Conservation (phyloP, 1,140 invertebrate species). For the Drosophila prosaltans region DNA sequence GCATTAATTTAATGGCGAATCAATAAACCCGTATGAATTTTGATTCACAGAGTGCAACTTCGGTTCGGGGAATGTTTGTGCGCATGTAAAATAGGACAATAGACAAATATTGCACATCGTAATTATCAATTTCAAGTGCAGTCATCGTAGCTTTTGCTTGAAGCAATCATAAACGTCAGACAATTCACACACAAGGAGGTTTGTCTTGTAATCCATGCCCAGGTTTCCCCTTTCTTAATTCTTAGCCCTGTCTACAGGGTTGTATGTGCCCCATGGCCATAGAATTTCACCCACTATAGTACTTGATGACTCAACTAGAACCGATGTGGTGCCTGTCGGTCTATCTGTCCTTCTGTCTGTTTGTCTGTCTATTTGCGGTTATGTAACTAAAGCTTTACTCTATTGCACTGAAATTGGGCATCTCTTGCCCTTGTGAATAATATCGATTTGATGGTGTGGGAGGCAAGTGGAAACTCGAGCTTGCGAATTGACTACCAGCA, state of each 20-base stretch:
- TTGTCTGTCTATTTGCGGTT: slow-evolving; percentile 71
- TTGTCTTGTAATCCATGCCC: slow-evolving; percentile 11
- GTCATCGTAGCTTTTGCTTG: slow-evolving; percentile 70
- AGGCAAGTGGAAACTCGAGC: neutral
- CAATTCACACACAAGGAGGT: slow-evolving; percentile 20
- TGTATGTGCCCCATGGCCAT: neutral
- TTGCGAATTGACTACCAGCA: neutral
- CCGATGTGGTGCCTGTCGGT: neutral
- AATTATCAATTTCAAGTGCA: slow-evolving; percentile 79
- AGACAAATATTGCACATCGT: slow-evolving; percentile 63
- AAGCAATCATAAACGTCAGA: slow-evolving; percentile 69
- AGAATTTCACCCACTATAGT: neutral
- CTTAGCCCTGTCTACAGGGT: neutral
- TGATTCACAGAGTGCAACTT: neutral
- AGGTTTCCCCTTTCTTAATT: no score
- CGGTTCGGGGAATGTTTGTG: slow-evolving; percentile 10
- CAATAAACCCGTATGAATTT: slow-evolving; percentile 11
- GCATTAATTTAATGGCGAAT: slow-evolving; percentile 24
- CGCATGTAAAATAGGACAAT: slow-evolving; percentile 16
- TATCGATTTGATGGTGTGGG: neutral
- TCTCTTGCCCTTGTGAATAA: neutral
- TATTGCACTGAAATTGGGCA: slow-evolving; percentile 44
- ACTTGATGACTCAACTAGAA: slow-evolving; percentile 66
- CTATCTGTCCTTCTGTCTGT: slow-evolving; percentile 44
- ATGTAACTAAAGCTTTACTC: slow-evolving; percentile 62